A percentile compares a stretch with the other conserved stretches of the same genome.
Evolutionary conservation across 2,888 invertebrate genomes (phyloP).

Genomic region (Octodonta nipae): DNA sequence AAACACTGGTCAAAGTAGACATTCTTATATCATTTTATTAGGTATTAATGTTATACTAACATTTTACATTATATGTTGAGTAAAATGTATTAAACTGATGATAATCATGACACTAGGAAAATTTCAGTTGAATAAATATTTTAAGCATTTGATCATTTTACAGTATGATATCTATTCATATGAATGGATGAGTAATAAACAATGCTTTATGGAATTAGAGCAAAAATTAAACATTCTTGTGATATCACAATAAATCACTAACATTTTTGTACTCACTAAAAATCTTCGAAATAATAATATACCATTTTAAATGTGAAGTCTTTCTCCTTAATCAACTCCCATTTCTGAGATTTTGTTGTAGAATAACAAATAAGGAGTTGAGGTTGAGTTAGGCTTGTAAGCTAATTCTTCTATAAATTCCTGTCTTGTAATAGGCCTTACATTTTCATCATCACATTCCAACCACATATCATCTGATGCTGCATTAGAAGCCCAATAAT

Average conservation of each 20-base stretch:
- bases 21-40: no score
- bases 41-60: no score
- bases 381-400: conserved; percentile 59
- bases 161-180: no score
- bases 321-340: conserved; percentile 13
- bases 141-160: no score
- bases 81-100: no score
- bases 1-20: no score
- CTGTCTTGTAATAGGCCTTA: conserved; percentile 60
- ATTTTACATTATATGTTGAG: no score
- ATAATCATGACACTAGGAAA: no score
- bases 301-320: conserved; percentile 7
- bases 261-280: conserved; percentile 19
- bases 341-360: conserved; percentile 41
- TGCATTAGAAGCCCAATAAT: conserved; percentile 21
- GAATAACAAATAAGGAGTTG: conserved; percentile 77
- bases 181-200: no score
- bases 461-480: conserved; percentile 47
- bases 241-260: conserved; percentile 25
- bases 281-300: conserved; percentile 13
- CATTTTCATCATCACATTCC: conserved; percentile 79
- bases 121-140: no score
- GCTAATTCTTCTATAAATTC: conserved; percentile 69
- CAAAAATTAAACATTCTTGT: no score
- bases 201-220: no score